Percentiles rank a stretch among this genome's conserved stretches.
These are phyloP conservation scores for Protomyctophum bolini DNA, from an alignment of 2,113 vertebrate genomes.

Conservation along the genomic window DNA sequence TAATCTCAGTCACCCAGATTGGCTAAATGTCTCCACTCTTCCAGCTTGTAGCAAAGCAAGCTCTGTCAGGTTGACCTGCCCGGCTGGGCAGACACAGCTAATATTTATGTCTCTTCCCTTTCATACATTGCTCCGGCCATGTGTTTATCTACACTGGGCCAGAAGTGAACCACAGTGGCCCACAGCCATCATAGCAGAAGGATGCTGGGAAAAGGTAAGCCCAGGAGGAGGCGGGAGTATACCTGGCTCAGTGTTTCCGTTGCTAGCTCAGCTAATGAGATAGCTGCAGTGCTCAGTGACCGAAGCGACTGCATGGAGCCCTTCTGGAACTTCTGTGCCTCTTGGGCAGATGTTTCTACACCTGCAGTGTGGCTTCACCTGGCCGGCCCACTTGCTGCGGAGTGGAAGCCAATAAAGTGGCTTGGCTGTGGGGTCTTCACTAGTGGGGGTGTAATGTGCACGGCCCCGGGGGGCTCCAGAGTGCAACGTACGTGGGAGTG, in stretches of 20 bases:
- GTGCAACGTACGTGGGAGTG: background rate
- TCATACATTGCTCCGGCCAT: constrained; percentile 2
- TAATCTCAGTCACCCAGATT: too few species aligned
- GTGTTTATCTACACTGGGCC: constrained; percentile 10
- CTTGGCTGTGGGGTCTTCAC: background rate
- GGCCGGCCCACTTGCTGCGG: too few species aligned
- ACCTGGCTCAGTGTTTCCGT: constrained; percentile 23
- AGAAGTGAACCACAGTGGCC: background rate
- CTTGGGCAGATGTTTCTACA: too few species aligned
- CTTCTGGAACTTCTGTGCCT: too few species aligned
- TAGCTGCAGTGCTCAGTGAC: constrained; percentile 10
- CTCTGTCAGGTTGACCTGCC: background rate
- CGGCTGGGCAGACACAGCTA: background rate
- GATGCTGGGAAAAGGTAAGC: constrained; percentile 1
- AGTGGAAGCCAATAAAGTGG: background rate
- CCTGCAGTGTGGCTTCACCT: too few species aligned
- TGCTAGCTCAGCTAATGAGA: constrained; percentile 12
- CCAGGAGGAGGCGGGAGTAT: constrained; percentile 14
- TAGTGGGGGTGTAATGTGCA: background rate
- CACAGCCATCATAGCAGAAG: constrained; percentile 1
- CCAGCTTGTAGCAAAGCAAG: background rate
- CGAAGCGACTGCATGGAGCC: too few species aligned
- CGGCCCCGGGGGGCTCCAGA: background rate
- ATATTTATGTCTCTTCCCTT: constrained; percentile 19
- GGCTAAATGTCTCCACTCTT: constrained; percentile 1